Conservation (phyloP, 2,888 invertebrate genomes). For the Meteorus colon region DNA sequence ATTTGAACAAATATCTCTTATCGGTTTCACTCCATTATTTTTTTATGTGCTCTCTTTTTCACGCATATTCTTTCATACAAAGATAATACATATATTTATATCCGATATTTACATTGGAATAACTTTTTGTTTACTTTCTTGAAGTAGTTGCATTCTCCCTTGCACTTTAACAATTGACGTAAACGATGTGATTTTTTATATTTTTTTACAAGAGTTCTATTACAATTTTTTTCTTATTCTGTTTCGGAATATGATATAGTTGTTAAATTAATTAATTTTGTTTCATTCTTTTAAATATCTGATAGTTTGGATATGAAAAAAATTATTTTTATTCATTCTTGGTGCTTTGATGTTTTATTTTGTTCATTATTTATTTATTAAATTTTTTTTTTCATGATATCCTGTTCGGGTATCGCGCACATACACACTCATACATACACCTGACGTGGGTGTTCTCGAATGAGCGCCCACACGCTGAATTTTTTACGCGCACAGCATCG, state of each 20-base stretch:
- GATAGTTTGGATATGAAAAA: neutral
- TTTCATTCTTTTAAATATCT: neutral
- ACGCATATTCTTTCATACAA: neutral
- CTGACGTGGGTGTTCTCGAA: slow-evolving; percentile 57
- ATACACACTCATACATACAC: slow-evolving; percentile 39
- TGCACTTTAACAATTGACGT: neutral
- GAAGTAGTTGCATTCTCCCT: neutral
- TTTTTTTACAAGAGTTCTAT: neutral
- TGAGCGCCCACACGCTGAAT: slow-evolving; percentile 55
- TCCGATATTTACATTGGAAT: slow-evolving; percentile 25
- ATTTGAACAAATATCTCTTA: slow-evolving; percentile 2
- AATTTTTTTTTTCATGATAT: slow-evolving; percentile 39
- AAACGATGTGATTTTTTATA: neutral
- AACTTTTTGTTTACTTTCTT: neutral
- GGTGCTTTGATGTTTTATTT: slow-evolving; percentile 30
- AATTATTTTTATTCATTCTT: slow-evolving; percentile 5
- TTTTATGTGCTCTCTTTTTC: neutral
- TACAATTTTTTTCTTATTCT: neutral
- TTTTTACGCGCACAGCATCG: slow-evolving; percentile 45
- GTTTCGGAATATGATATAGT: slow-evolving; percentile 2
- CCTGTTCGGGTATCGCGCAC: slow-evolving; percentile 28
- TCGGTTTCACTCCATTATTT: slow-evolving; percentile 15
- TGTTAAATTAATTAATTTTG: neutral
- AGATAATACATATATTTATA: slow-evolving; percentile 15
- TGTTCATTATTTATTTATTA: slow-evolving; percentile 9